Evolutionary conservation across 2,888 invertebrate genomes (phyloP).

Genomic region (Ecliptopera silaceata): DNA sequence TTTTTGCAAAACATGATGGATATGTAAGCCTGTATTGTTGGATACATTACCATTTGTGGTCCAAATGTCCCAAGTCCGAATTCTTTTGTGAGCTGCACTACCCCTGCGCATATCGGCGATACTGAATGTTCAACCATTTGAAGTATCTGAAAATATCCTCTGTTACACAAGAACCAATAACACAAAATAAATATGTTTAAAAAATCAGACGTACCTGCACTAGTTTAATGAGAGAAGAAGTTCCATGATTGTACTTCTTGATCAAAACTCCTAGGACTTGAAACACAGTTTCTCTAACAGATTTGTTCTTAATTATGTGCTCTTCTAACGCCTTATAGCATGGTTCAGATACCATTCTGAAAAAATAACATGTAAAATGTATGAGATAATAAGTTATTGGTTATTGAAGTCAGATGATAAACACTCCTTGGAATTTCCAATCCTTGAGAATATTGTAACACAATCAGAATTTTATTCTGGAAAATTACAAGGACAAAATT

Average conservation of each 20-base stretch:
- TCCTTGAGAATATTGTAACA: too few relatives aligned
- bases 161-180: neutral
- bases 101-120: slow-evolving; percentile 86
- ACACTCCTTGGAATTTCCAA: too few relatives aligned
- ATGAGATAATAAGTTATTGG: neutral
- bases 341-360: slow-evolving; percentile 87
- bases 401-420: too few relatives aligned
- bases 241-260: slow-evolving; percentile 92
- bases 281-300: slow-evolving; percentile 86
- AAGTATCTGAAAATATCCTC: slow-evolving; percentile 81
- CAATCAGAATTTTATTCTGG: too few relatives aligned
- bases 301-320: slow-evolving; percentile 84
- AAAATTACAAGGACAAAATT: too few relatives aligned
- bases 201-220: slow-evolving; percentile 74
- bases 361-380: too few relatives aligned
- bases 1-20: too few relatives aligned
- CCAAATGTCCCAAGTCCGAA: slow-evolving; percentile 87
- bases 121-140: slow-evolving; percentile 90
- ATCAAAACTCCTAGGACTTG: slow-evolving; percentile 91
- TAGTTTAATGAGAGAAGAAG: slow-evolving; percentile 88
- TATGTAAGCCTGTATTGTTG: neutral
- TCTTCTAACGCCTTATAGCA: slow-evolving; percentile 89
- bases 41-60: slow-evolving; percentile 83
- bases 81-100: slow-evolving; percentile 86
- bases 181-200: neutral